phyloP scores from a whole-genome alignment of 2,797 vertebrate genomes.

The Acrossocheilus wenchowensis region DNA sequence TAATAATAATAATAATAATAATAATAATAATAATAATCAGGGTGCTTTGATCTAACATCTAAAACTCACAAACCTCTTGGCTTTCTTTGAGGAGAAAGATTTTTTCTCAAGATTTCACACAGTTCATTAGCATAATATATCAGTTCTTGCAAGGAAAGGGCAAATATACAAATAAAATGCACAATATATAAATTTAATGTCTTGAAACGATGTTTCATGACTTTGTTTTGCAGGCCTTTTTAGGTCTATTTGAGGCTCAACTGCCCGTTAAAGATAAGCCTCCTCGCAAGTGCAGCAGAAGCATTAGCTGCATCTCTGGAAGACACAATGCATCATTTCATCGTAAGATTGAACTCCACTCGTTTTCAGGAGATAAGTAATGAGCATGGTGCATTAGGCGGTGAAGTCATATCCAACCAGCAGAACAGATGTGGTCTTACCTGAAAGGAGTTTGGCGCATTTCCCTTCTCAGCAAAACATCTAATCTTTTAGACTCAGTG shows the following conservation, averaged over 20 bases:
- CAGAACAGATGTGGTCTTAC: neutral
- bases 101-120: neutral
- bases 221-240: constrained; percentile 5
- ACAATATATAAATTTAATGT: constrained; percentile 14
- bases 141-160: neutral
- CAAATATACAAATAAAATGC: constrained; percentile 6
- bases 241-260: constrained; percentile 36
- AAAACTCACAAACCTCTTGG: too few species aligned
- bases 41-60: too few species aligned
- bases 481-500: neutral
- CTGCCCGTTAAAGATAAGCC: constrained; percentile 34
- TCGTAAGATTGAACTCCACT: constrained; percentile 2
- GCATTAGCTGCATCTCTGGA: neutral
- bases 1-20: too few species aligned
- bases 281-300: neutral
- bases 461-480: neutral
- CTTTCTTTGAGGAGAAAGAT: neutral
- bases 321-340: constrained; percentile 15
- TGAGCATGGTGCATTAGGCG: neutral
- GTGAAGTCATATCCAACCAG: constrained; percentile 7
- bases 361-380: constrained; percentile 19
- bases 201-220: neutral
- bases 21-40: too few species aligned
- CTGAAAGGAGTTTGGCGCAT: neutral
- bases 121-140: neutral